Evolutionary conservation across 2,797 vertebrate species (phyloP).

Genomic region (Chaetophractus vellerosus): DNA sequence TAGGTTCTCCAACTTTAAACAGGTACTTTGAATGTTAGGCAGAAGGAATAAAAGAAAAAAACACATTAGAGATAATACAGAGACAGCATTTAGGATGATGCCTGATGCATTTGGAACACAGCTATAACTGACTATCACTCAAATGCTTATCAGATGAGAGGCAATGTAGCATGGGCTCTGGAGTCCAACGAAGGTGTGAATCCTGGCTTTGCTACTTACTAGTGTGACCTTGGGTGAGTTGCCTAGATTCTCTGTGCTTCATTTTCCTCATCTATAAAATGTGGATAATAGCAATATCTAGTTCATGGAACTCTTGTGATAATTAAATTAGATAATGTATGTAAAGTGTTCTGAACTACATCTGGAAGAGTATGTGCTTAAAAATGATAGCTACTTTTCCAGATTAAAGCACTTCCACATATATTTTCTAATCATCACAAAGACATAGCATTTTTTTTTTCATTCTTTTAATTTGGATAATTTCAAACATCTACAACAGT

Average conservation of each 20-base stretch:
- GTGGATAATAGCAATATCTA: too few species aligned
- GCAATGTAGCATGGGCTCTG: not conserved
- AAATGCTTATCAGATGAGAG: not conserved
- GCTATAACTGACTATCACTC: not conserved
- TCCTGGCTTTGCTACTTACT: too few species aligned
- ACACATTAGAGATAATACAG: not conserved
- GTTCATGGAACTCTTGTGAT: too few species aligned
- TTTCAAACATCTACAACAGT: not conserved
- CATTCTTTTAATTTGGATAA: not conserved
- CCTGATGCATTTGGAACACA: not conserved
- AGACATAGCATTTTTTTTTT: not conserved
- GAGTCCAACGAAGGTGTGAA: not conserved
- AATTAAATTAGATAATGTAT: too few species aligned
- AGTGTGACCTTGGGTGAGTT: too few species aligned
- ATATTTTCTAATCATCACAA: not conserved
- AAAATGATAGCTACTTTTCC: not conserved
- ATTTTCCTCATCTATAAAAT: too few species aligned
- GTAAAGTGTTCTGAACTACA: not conserved
- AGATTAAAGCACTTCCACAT: not conserved
- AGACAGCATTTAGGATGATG: not conserved
- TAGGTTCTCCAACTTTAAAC: not conserved
- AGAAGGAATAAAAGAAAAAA: constrained; percentile 5
- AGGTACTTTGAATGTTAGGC: not conserved
- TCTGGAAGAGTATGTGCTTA: not conserved
- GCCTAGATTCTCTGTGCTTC: too few species aligned